Evolutionary conservation across 2,888 invertebrate genomes (phyloP).

Genomic region (Brachylomia viminalis): DNA sequence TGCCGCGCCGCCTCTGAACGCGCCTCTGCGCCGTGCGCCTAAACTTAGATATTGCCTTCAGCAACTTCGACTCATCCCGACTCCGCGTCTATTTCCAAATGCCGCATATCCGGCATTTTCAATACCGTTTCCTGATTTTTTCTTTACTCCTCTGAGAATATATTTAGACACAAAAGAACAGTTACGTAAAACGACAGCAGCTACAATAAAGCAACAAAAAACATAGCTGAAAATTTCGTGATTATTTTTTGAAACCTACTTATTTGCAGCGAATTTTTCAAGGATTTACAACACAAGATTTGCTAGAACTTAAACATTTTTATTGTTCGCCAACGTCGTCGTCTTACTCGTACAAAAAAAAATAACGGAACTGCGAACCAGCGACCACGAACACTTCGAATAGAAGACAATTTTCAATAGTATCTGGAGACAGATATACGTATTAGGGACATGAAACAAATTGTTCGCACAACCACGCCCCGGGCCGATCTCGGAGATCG

Average conservation of each 20-base stretch:
- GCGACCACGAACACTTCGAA: constrained; percentile 49
- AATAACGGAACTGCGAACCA: constrained; percentile 48
- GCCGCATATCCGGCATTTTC: constrained; percentile 69
- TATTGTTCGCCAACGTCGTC: constrained; percentile 33
- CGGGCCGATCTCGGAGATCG: constrained; percentile 86
- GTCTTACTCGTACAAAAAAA: constrained; percentile 31
- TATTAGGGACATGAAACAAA: constrained; percentile 89
- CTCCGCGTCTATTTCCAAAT: constrained; percentile 76
- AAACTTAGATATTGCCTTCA: constrained; percentile 89
- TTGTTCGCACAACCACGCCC: constrained; percentile 88
- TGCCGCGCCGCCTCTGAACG: constrained; percentile 61
- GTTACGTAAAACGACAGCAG: constrained; percentile 40
- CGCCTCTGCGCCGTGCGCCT: constrained; percentile 70
- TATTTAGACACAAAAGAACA: constrained; percentile 34
- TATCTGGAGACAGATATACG: constrained; percentile 67
- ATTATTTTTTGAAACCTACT: constrained; percentile 52
- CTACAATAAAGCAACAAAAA: constrained; percentile 38
- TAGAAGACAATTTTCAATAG: constrained; percentile 58
- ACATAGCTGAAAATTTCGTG: constrained; percentile 15
- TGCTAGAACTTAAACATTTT: constrained; percentile 33
- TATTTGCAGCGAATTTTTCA: constrained; percentile 40
- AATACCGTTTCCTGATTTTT: constrained; percentile 59
- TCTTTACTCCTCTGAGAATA: constrained; percentile 27
- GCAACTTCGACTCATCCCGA: constrained; percentile 86
- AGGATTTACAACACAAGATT: constrained; percentile 53